These are phyloP conservation scores for Notarius quadriscutis DNA, from an alignment of 2,113 vertebrate genomes.

Conservation along the genomic window DNA sequence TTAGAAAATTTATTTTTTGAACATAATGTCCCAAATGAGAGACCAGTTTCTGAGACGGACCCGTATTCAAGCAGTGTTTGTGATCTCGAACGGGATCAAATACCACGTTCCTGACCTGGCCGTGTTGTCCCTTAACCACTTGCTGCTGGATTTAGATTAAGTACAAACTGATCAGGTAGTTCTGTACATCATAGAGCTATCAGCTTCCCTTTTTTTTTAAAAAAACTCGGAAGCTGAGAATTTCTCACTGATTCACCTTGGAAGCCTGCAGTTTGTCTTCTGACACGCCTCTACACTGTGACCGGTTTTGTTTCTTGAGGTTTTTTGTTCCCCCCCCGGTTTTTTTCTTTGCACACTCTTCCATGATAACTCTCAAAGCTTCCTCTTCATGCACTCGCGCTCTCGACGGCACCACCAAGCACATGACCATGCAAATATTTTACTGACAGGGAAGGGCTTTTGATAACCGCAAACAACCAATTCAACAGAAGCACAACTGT, in stretches of 20 bases:
- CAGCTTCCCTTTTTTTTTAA: not conserved
- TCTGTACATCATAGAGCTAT: not conserved
- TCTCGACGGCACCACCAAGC: not conserved
- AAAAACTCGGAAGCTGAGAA: not conserved
- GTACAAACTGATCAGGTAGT: not conserved
- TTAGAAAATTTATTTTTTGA: too few relatives aligned
- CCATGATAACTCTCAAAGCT: not conserved
- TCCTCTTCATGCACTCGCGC: conserved; percentile 5
- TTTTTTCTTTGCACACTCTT: not conserved
- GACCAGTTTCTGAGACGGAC: too few relatives aligned
- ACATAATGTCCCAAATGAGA: too few relatives aligned
- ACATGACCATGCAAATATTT: not conserved
- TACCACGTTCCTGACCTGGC: not conserved
- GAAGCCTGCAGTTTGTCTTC: not conserved
- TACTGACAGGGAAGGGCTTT: not conserved
- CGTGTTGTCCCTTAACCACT: not conserved
- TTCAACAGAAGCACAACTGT: conserved; percentile 25
- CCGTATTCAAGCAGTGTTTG: not conserved
- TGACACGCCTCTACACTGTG: conserved; percentile 26
- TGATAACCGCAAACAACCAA: not conserved
- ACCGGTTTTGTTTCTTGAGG: not conserved
- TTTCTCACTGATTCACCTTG: conserved; percentile 23
- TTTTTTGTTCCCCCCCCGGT: not conserved
- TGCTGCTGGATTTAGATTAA: not conserved
- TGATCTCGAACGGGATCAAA: not conserved